Evolutionary conservation across 2,113 vertebrate genomes (phyloP).

Genomic region (Prinia subflava): DNA sequence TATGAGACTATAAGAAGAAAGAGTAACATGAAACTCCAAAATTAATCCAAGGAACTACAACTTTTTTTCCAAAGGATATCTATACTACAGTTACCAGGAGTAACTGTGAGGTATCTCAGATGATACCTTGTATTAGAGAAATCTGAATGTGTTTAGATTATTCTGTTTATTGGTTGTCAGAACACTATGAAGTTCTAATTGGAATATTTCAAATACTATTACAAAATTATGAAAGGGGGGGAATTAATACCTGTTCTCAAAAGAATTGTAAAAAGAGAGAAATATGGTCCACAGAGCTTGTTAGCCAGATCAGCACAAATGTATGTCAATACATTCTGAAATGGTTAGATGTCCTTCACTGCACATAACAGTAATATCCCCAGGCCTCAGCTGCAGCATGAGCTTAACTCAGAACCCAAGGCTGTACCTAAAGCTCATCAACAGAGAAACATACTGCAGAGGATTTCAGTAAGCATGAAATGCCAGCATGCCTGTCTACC

Average conservation of each 20-base stretch:
- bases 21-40: neutral
- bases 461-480: constrained; percentile 18
- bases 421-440: constrained; percentile 18
- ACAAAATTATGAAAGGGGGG: neutral
- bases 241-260: neutral
- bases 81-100: neutral
- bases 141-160: neutral
- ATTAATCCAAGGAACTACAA: neutral
- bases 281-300: neutral
- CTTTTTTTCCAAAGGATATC: neutral
- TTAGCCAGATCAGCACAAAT: neutral
- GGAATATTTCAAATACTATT: neutral
- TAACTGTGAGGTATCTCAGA: neutral
- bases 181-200: neutral
- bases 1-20: neutral
- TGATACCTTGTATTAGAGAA: neutral
- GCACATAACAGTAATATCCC: neutral
- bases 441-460: neutral
- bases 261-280: neutral
- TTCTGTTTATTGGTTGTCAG: neutral
- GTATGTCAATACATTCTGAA: neutral
- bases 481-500: constrained; percentile 4
- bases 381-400: neutral
- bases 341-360: neutral
- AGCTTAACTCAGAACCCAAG: neutral